phyloP scores from a whole-genome alignment of 2,113 vertebrate species.

The Atrichornis clamosus region DNA sequence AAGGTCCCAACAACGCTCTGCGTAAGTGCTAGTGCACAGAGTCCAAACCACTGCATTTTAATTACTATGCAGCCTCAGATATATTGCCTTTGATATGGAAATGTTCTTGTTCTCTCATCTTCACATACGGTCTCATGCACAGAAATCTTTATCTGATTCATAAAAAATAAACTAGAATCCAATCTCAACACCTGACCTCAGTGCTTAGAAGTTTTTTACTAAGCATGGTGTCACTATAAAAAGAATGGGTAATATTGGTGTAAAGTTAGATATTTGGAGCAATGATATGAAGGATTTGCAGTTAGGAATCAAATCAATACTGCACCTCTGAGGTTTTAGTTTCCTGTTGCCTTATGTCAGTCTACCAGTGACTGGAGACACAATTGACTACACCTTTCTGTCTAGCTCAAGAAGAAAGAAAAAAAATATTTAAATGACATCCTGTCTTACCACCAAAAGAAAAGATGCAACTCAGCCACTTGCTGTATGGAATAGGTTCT shows the following conservation, averaged over 20 bases:
- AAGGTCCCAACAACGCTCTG: constrained; percentile 81
- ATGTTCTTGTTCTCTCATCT: constrained; percentile 89
- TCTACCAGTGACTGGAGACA: constrained; percentile 57
- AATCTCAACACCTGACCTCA: constrained; percentile 89
- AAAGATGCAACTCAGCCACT: neutral
- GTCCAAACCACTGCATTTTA: constrained; percentile 96
- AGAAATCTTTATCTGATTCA: constrained; percentile 97
- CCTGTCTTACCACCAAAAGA: neutral
- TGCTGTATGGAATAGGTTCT: neutral
- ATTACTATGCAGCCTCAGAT: constrained; percentile 93
- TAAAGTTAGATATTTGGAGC: constrained; percentile 81
- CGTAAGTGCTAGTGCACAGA: constrained; percentile 76
- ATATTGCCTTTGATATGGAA: constrained; percentile 98
- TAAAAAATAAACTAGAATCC: constrained; percentile 93
- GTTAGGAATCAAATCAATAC: constrained; percentile 77
- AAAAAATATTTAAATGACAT: constrained; percentile 49
- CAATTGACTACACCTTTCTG: constrained; percentile 35
- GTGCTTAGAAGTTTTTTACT: constrained; percentile 86
- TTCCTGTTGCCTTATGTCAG: constrained; percentile 61
- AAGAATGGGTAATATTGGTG: constrained; percentile 84
- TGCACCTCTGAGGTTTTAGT: constrained; percentile 67
- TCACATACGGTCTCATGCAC: constrained; percentile 86
- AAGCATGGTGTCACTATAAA: constrained; percentile 84
- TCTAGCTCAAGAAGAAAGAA: constrained; percentile 39
- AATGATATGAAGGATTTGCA: constrained; percentile 75